These are phyloP conservation scores for Papilio demoleus DNA, from an alignment of 2,888 invertebrate species.

Conservation along the genomic window DNA sequence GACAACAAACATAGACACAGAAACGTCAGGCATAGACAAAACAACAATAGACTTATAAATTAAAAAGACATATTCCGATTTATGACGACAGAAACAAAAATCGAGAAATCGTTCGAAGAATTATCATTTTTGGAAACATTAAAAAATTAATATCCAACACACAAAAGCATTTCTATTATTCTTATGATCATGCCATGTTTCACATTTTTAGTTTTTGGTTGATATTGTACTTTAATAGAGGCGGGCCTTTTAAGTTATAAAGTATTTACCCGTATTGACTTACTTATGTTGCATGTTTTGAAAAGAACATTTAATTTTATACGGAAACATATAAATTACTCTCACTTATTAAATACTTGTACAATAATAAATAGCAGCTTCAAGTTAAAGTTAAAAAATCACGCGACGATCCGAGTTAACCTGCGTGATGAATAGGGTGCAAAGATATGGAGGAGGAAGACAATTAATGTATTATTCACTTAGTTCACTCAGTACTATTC, in stretches of 20 bases:
- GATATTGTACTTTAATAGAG: not conserved
- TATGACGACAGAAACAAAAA: too few species aligned
- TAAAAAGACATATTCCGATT: too few species aligned
- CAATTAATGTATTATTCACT: not conserved
- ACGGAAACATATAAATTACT: too few species aligned
- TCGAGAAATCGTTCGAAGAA: too few species aligned
- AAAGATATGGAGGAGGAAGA: conserved; percentile 16
- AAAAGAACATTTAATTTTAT: not conserved
- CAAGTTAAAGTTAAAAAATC: not conserved
- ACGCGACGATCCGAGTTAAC: not conserved
- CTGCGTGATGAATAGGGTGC: too few species aligned
- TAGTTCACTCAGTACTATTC: not conserved
- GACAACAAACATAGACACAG: not conserved
- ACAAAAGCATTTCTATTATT: too few species aligned
- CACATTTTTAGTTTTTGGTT: not conserved
- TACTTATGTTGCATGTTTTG: not conserved
- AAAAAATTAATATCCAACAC: too few species aligned
- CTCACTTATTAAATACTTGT: not conserved
- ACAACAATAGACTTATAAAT: not conserved
- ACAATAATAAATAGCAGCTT: not conserved
- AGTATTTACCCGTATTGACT: not conserved
- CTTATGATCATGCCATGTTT: not conserved
- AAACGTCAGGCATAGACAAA: not conserved
- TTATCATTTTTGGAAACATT: too few species aligned
- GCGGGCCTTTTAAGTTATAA: not conserved